phyloP scores from a whole-genome alignment of 2,888 invertebrate genomes.

The Cecidostiba fungosa region DNA sequence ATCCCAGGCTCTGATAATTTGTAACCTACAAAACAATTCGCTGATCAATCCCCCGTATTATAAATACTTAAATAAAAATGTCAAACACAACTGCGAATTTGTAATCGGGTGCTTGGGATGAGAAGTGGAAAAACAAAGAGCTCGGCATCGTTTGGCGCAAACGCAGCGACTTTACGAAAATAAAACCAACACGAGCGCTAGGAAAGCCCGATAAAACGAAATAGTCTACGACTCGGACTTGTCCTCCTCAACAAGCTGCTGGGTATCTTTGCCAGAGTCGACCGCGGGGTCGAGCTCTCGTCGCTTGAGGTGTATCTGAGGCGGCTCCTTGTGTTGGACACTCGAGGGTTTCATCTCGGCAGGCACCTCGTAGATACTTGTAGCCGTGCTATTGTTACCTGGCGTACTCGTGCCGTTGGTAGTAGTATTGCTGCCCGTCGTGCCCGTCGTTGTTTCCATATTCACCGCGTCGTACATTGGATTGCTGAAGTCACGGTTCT shows the following conservation, averaged over 20 bases:
- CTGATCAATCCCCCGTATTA: background rate
- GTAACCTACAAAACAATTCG: background rate
- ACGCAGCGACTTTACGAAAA: conserved; percentile 21
- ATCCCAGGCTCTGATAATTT: conserved; percentile 1
- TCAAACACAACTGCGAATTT: background rate
- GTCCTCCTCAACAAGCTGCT: conserved; percentile 94
- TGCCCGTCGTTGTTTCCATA: conserved; percentile 79
- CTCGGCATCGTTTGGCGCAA: background rate
- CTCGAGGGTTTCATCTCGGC: conserved; percentile 90
- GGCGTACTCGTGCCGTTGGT: conserved; percentile 79
- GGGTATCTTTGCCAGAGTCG: conserved; percentile 95
- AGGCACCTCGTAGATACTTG: conserved; percentile 91
- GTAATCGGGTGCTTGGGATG: background rate
- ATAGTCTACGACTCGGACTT: conserved; percentile 82
- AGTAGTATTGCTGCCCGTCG: conserved; percentile 41
- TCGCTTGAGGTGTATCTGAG: conserved; percentile 87
- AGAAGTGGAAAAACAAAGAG: conserved; percentile 24
- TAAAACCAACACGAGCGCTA: conserved; percentile 25
- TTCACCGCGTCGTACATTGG: conserved; percentile 98
- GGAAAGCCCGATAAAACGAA: conserved; percentile 51
- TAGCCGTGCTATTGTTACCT: conserved; percentile 30
- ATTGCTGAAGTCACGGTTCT: conserved; percentile 96
- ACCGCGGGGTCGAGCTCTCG: conserved; percentile 91
- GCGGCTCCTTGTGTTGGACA: conserved; percentile 89
- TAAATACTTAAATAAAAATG: conserved; percentile 14